Conservation (phyloP, 2,113 vertebrate species). For the Pungitius pungitius region DNA sequence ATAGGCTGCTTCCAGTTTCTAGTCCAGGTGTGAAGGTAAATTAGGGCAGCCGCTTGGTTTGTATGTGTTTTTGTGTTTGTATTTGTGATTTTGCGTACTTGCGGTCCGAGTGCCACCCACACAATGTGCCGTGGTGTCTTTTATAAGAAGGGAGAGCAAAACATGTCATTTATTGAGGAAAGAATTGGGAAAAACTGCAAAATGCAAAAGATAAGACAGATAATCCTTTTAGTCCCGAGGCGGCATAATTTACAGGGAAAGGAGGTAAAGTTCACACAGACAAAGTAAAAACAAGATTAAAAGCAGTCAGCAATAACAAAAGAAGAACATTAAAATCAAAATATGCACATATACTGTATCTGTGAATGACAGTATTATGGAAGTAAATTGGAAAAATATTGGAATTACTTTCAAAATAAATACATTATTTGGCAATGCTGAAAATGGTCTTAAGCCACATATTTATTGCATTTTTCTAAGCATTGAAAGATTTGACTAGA, state of each 20-base stretch:
- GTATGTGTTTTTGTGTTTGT: constrained; percentile 12
- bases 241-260: no score
- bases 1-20: constrained; percentile 27
- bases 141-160: neutral
- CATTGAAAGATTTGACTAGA: constrained; percentile 14
- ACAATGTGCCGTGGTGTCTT: no score
- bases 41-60: constrained; percentile 31
- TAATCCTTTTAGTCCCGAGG: no score
- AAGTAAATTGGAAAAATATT: neutral
- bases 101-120: neutral
- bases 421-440: no score
- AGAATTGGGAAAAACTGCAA: neutral
- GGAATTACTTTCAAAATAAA: neutral
- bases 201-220: no score
- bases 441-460: neutral
- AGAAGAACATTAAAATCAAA: neutral
- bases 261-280: no score
- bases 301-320: neutral
- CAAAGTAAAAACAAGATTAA: neutral
- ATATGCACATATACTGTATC: neutral
- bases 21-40: constrained; percentile 51
- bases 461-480: neutral
- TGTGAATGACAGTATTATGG: neutral
- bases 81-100: neutral
- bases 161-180: neutral